Evolutionary conservation across 92 coral and sea anemone genomes (phyloP).

Genomic region (Porites divaricata): DNA sequence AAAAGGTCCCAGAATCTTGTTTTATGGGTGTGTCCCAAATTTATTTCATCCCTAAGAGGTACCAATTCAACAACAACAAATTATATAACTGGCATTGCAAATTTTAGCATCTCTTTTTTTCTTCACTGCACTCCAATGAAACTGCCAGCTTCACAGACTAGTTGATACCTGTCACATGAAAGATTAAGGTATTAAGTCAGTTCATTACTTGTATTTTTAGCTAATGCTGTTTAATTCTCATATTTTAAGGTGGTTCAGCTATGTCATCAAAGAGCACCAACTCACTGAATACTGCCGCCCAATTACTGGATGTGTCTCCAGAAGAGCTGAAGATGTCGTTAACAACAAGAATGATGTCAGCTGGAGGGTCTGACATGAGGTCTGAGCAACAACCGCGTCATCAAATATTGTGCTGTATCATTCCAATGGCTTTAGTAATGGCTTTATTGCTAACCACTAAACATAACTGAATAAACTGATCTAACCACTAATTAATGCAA

Average conservation of each 20-base stretch:
- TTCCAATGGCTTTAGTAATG: conserved; percentile 23
- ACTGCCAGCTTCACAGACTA: too few relatives aligned
- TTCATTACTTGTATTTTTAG: too few relatives aligned
- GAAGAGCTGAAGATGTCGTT: conserved; percentile 90
- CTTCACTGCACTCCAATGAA: too few relatives aligned
- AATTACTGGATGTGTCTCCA: conserved; percentile 81
- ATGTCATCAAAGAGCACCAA: conserved; percentile 77
- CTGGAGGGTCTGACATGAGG: conserved; percentile 96
- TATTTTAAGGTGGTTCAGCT: conserved; percentile 79
- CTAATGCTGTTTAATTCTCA: not conserved
- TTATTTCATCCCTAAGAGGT: too few relatives aligned
- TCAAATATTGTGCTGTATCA: conserved; percentile 84
- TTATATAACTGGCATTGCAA: too few relatives aligned
- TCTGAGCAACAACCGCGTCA: conserved; percentile 54
- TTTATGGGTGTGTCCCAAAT: too few relatives aligned
- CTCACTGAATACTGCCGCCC: conserved; percentile 82
- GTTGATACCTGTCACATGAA: too few relatives aligned
- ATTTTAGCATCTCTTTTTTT: too few relatives aligned
- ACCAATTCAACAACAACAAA: too few relatives aligned
- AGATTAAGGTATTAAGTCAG: too few relatives aligned
- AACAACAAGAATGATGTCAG: conserved; percentile 93
- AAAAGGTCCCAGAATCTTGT: too few relatives aligned
- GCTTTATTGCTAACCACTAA: conserved; percentile 1
- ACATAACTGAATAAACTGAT: not conserved
- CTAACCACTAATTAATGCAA: not conserved